A percentile compares a stretch with the other conserved stretches of the same genome.
phyloP scores from a whole-genome alignment of 2,888 invertebrate species.

The Creontiades dilutus region DNA sequence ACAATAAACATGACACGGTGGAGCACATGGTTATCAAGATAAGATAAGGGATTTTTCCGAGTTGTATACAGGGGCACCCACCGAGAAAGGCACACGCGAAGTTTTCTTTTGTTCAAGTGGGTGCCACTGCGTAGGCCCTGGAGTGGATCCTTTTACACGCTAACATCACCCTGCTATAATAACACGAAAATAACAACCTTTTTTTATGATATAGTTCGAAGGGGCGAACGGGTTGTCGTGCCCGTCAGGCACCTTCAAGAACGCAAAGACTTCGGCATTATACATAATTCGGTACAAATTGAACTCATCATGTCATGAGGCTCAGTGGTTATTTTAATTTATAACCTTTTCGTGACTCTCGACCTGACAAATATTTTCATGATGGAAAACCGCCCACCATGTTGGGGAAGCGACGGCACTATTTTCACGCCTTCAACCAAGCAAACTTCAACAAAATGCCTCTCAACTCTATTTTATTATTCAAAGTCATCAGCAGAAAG shows the following conservation, averaged over 20 bases:
- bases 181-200: slow-evolving; percentile 38
- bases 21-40: slow-evolving; percentile 64
- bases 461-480: no score
- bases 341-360: background rate
- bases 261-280: background rate
- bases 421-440: no score
- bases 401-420: no score
- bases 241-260: background rate
- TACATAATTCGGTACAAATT: background rate
- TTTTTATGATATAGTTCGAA: background rate
- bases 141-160: slow-evolving; percentile 63
- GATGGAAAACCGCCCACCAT: no score
- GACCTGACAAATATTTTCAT: no score
- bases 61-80: slow-evolving; percentile 47
- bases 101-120: slow-evolving; percentile 61
- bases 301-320: background rate
- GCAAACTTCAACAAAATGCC: no score
- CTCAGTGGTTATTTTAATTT: background rate
- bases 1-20: slow-evolving; percentile 69
- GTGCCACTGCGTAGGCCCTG: slow-evolving; percentile 48
- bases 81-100: slow-evolving; percentile 61
- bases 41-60: slow-evolving; percentile 69
- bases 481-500: no score
- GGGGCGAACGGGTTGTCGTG: background rate
- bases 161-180: slow-evolving; percentile 47